phyloP scores from a whole-genome alignment of 2,888 invertebrate species.

The Brachyptera putata region DNA sequence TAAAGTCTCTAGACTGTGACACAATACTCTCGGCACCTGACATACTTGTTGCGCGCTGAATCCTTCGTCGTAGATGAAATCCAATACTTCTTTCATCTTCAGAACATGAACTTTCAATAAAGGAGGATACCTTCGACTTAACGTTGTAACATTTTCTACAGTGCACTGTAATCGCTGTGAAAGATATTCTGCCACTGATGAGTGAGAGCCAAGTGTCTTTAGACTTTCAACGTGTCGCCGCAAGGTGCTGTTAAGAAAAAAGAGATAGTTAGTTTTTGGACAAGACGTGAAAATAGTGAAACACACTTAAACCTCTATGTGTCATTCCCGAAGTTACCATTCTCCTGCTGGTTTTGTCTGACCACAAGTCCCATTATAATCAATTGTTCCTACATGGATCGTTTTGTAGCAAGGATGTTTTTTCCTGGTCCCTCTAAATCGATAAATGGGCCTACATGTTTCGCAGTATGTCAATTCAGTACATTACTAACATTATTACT shows the following conservation, averaged over 20 bases:
- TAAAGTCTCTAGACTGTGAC: slow-evolving; percentile 54
- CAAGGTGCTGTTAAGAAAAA: slow-evolving; percentile 41
- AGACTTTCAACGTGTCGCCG: slow-evolving; percentile 43
- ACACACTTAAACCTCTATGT: too few species aligned
- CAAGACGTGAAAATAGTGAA: too few species aligned
- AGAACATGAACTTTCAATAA: slow-evolving; percentile 52
- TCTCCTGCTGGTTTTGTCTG: too few species aligned
- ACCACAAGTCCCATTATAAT: too few species aligned
- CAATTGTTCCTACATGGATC: too few species aligned
- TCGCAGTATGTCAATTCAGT: too few species aligned
- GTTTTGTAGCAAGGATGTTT: too few species aligned
- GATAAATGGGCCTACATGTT: too few species aligned
- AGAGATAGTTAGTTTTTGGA: too few species aligned
- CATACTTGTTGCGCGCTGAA: slow-evolving; percentile 53
- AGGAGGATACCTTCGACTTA: slow-evolving; percentile 52
- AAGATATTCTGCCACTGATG: slow-evolving; percentile 51
- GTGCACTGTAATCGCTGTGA: slow-evolving; percentile 51
- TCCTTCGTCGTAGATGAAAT: slow-evolving; percentile 53
- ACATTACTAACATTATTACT: too few species aligned
- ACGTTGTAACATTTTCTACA: slow-evolving; percentile 47
- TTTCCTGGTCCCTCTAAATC: too few species aligned
- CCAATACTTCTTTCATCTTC: slow-evolving; percentile 58
- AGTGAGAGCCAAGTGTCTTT: slow-evolving; percentile 50
- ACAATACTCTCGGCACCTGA: slow-evolving; percentile 52
- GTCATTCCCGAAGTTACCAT: too few species aligned